phyloP scores from a whole-genome alignment of 2,888 invertebrate genomes.

The Pollenia griseotomentosa region DNA sequence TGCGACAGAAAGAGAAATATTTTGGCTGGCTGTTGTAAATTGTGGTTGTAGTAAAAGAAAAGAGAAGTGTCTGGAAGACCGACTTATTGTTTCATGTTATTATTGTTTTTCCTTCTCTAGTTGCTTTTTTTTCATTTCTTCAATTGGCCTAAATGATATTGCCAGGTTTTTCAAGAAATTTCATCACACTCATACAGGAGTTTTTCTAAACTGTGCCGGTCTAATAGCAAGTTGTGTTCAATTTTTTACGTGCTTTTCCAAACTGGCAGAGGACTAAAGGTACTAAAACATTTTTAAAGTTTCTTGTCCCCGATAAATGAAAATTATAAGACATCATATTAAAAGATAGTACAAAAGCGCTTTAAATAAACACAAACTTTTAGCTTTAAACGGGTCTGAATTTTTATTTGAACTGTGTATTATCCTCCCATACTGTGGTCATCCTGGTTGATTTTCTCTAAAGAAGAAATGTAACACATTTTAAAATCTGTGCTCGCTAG shows the following conservation, averaged over 20 bases:
- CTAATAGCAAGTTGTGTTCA: conserved; percentile 54
- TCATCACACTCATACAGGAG: conserved; percentile 56
- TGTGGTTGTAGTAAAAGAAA: conserved; percentile 33
- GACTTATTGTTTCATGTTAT: conserved; percentile 19
- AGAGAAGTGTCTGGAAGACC: conserved; percentile 54
- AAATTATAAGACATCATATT: no score
- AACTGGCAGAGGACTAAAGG: conserved; percentile 21
- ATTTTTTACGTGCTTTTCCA: conserved; percentile 54
- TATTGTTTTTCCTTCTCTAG: conserved; percentile 21
- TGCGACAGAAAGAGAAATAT: conserved; percentile 60
- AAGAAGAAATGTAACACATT: no score
- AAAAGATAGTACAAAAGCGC: no score
- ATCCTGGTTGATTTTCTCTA: no score
- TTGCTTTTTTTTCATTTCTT: conserved; percentile 43
- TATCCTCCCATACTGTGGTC: no score
- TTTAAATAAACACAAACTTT: no score
- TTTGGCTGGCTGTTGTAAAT: conserved; percentile 5
- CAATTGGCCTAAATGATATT: conserved; percentile 68
- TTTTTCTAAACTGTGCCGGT: conserved; percentile 63
- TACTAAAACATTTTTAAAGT: neutral
- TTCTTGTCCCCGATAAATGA: no score
- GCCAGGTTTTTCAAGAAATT: conserved; percentile 58
- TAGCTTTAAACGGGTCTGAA: no score
- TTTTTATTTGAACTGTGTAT: no score
- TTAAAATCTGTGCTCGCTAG: no score